Conservation (phyloP, 2,797 vertebrate genomes). For the Oreochromis mossambicus region DNA sequence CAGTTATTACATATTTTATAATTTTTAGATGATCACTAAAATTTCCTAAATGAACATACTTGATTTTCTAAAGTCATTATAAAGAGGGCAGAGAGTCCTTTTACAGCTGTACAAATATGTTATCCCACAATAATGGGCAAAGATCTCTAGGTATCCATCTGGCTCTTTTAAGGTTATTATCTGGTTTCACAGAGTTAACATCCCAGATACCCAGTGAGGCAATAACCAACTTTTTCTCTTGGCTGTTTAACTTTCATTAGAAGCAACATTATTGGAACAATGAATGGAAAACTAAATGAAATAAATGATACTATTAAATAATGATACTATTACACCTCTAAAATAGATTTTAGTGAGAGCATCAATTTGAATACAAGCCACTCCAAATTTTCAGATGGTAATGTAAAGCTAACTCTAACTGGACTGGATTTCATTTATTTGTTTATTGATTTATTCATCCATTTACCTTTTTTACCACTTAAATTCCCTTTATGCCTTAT, state of each 20-base stretch:
- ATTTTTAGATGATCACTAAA: not conserved
- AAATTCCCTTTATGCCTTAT: not conserved
- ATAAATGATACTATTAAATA: not conserved
- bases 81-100: not conserved
- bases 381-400: not conserved
- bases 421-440: not conserved
- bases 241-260: not conserved
- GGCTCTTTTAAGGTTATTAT: not conserved
- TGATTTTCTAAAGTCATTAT: not conserved
- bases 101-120: not conserved
- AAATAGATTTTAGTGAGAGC: not conserved
- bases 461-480: not conserved
- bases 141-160: not conserved
- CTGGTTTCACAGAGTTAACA: too few species aligned
- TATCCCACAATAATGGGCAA: not conserved
- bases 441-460: not conserved
- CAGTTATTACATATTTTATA: not conserved
- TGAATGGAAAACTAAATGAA: not conserved
- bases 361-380: not conserved
- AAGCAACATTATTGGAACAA: not conserved
- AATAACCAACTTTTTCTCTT: not conserved
- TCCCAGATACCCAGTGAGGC: too few species aligned
- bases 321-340: not conserved
- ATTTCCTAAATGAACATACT: not conserved
- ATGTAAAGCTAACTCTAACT: not conserved